phyloP scores from a whole-genome alignment of 2,888 invertebrate species.

The Sinotaia quadrata region DNA sequence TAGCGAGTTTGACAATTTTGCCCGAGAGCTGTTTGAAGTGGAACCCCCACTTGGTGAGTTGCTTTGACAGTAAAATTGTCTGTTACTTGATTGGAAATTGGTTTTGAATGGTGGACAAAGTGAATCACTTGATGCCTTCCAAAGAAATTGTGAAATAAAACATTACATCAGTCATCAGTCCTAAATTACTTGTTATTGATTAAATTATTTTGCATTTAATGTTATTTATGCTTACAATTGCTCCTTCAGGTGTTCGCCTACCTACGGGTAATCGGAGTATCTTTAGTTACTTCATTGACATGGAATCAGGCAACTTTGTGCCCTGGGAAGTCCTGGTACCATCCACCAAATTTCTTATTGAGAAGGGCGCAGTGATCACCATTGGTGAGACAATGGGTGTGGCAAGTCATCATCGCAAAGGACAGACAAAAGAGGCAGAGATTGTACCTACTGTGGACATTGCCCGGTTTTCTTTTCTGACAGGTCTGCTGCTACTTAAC shows the following conservation, averaged over 20 bases:
- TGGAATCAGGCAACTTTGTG: constrained; percentile 69
- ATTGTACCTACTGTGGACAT: constrained; percentile 71
- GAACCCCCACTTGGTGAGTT: constrained; percentile 68
- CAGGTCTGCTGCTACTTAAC: constrained; percentile 64
- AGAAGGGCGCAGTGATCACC: constrained; percentile 68
- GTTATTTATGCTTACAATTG: no score
- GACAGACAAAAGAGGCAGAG: constrained; percentile 51
- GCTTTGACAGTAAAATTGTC: not conserved
- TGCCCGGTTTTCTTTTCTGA: constrained; percentile 70
- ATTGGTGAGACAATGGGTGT: constrained; percentile 66
- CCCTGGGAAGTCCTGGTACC: constrained; percentile 71
- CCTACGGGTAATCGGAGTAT: constrained; percentile 69
- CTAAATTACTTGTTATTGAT: not conserved
- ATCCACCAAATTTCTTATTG: constrained; percentile 69
- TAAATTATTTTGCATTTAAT: not conserved
- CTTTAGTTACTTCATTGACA: constrained; percentile 71
- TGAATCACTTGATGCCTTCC: no score
- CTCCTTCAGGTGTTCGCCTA: constrained; percentile 66
- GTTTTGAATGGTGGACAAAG: no score
- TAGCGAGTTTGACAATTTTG: constrained; percentile 71
- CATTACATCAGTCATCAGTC: not conserved
- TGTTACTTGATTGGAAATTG: no score
- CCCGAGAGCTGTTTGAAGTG: constrained; percentile 69
- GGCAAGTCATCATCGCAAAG: constrained; percentile 51
- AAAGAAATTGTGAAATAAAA: no score